These are phyloP conservation scores for Astatotilapia flaviijosephi DNA, from an alignment of 2,113 vertebrate genomes.

Conservation along the genomic window DNA sequence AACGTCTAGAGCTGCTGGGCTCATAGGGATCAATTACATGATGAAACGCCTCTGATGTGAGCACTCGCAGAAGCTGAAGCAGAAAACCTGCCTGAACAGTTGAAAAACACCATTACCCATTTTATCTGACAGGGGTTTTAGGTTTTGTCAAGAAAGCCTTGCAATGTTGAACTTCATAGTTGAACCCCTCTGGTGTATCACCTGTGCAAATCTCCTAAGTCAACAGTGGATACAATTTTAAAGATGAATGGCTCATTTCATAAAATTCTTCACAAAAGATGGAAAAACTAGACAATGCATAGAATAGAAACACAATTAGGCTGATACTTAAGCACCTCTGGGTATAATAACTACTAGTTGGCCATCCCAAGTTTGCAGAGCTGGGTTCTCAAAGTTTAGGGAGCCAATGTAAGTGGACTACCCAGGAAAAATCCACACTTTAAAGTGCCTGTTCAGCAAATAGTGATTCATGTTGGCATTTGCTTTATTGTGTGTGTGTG, in stretches of 20 bases:
- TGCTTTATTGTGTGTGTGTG: neutral
- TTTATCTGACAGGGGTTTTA: neutral
- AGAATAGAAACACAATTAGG: neutral
- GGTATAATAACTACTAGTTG: neutral
- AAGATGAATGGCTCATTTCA: neutral
- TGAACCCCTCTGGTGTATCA: neutral
- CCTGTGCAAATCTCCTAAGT: neutral
- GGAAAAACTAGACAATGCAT: neutral
- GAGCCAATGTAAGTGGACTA: neutral
- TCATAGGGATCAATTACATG: neutral
- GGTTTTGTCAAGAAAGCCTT: neutral
- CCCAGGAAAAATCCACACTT: neutral
- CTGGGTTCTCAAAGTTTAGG: neutral
- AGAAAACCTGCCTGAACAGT: neutral
- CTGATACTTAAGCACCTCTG: neutral
- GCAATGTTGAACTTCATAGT: neutral
- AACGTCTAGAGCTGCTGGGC: neutral
- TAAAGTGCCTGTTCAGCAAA: neutral
- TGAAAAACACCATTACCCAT: neutral
- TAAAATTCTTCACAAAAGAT: neutral
- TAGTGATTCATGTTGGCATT: neutral
- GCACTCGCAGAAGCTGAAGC: neutral
- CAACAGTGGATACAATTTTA: neutral
- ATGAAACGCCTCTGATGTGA: neutral
- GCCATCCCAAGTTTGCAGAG: neutral